Base-by-base conservation (phyloP, 2,888 invertebrate species). In the Pterostichus madidus region DNA sequence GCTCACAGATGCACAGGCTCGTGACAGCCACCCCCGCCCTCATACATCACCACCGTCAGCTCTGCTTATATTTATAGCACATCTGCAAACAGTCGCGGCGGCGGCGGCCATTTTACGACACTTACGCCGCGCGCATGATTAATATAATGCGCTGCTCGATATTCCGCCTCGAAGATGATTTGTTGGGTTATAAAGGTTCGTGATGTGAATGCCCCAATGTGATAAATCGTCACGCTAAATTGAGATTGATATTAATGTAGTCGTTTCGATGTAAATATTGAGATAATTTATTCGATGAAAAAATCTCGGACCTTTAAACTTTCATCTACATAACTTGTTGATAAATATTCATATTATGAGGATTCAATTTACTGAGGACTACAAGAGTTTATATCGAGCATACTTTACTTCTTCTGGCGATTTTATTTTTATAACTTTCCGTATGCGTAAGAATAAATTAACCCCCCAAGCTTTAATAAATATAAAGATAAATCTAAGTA, bases 161-260 rank as follows among this genome's bases (percentile, higher is more conserved):
- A 46, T 11, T 35, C 39, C 61, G 39, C 39, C 78, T 56, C 61
- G 39, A 59, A 44, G 52, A 75, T 75, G 75, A 75, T 75, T 75
- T 75, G 75, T 75, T 46, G n/a, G 71, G 56, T 53, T 56, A 56
- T 80, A 71, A 53, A 24, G 59, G 73, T 71, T 52, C 80, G 73
- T 71, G 71, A 80, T 80, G 15, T 80, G 71, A 80, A 73, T 81
- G 46, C 59, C 31, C 35, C 46, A 31, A n/a, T 31, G 35, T 81
- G 73, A 81, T 81, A 75, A 79, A 79, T 39, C 68, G 79, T 75
- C 15, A 75, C 75, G 56, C 35, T 81, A 81, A 81, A 81, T 81
- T 81, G 81, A 81, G 81, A 81, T 81, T 81, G 81, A 81, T 81
- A 61, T 81, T 81, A 75, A 73, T 75, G 44, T 61, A 75, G 81